Evolutionary conservation across 2,888 invertebrate genomes (phyloP).

Genomic region (Brachynemurus nebulosus): DNA sequence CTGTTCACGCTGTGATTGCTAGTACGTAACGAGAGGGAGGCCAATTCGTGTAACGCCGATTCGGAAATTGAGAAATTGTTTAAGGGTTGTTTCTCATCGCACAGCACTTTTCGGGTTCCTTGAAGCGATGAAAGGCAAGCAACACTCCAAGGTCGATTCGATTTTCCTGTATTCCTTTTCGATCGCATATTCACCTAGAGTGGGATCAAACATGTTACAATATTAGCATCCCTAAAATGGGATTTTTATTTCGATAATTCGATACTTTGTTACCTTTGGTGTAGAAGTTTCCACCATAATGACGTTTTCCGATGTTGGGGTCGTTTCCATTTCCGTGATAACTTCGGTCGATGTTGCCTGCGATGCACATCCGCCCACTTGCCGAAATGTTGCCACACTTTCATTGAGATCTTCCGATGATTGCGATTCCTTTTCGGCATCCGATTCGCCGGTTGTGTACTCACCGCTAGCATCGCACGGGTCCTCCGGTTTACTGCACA

Average conservation of each 20-base stretch:
- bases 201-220: no score
- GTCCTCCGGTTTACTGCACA: conserved; percentile 5
- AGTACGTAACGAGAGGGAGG: conserved; percentile 28
- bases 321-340: conserved; percentile 27
- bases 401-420: conserved; percentile 67
- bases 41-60: conserved; percentile 67
- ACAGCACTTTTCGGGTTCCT: conserved; percentile 32
- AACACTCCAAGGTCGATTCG: conserved; percentile 72
- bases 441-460: conserved; percentile 62
- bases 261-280: no score
- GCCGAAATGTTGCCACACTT: conserved; percentile 53
- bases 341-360: conserved; percentile 29
- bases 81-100: conserved; percentile 12
- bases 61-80: conserved; percentile 70
- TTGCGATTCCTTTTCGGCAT: conserved; percentile 51
- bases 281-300: no score
- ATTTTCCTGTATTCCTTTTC: conserved; percentile 39
- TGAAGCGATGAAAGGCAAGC: conserved; percentile 64
- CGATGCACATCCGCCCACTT: conserved; percentile 24
- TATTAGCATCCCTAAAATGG: no score
- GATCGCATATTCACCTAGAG: conserved; percentile 47
- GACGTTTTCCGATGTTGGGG: conserved; percentile 24
- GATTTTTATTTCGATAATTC: no score
- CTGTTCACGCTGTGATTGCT: conserved; percentile 9
- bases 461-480: conserved; percentile 78